These are phyloP conservation scores for Pteropus alecto DNA, from an alignment of 2,113 vertebrate species.

Conservation along the genomic window DNA sequence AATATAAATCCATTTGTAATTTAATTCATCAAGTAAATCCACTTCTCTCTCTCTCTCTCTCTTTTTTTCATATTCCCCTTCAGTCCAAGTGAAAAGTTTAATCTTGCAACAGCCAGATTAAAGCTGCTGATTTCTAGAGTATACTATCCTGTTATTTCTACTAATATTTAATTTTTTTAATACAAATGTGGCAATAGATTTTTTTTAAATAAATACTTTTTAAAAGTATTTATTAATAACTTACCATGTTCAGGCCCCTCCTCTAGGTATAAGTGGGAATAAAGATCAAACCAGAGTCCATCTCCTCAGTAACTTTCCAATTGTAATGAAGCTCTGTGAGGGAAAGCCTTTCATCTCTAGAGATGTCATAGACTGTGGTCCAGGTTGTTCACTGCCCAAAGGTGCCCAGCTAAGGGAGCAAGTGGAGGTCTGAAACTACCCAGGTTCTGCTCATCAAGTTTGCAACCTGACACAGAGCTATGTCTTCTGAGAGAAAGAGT, in stretches of 20 bases:
- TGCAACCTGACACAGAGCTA: neutral
- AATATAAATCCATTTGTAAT: constrained; percentile 35
- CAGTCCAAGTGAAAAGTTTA: neutral
- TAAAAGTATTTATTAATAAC: neutral
- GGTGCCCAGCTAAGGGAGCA: neutral
- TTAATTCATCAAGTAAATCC: neutral
- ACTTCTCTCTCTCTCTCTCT: neutral
- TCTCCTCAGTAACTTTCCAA: neutral
- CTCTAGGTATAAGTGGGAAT: neutral
- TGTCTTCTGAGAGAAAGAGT: neutral
- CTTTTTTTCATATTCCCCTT: neutral
- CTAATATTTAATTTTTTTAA: neutral
- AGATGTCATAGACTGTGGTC: neutral
- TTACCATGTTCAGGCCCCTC: neutral
- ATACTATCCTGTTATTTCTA: neutral
- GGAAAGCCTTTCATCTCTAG: neutral
- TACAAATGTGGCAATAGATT: too few species aligned
- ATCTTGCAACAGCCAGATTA: neutral
- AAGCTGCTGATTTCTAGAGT: constrained; percentile 12
- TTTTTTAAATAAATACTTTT: too few species aligned
- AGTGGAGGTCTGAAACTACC: neutral
- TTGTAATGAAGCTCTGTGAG: neutral
- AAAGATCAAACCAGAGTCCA: neutral
- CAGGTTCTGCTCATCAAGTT: neutral
- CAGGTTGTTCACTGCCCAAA: neutral